phyloP scores from a whole-genome alignment of 2,113 vertebrate species.

The Bufo gargarizans region DNA sequence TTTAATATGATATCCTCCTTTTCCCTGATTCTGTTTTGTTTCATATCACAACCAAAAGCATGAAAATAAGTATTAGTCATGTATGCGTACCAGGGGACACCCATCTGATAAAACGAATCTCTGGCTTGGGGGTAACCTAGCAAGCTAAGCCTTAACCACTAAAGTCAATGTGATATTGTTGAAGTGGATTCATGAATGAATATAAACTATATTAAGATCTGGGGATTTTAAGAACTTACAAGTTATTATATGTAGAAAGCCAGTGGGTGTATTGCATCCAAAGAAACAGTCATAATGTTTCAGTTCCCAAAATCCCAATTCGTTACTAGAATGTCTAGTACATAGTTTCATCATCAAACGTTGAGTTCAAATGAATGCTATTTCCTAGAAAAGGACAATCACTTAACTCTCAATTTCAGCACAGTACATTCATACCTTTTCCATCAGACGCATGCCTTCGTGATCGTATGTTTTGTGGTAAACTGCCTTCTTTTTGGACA shows the following conservation, averaged over 20 bases:
- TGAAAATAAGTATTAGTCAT: too few species aligned
- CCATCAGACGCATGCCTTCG: neutral
- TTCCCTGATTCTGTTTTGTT: too few species aligned
- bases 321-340: neutral
- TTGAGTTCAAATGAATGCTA: neutral
- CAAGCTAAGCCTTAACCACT: too few species aligned
- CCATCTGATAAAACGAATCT: too few species aligned
- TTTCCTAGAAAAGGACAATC: neutral
- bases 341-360: neutral
- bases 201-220: too few species aligned
- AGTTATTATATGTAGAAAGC: neutral
- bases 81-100: too few species aligned
- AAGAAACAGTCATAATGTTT: neutral
- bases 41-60: too few species aligned
- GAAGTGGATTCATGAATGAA: too few species aligned
- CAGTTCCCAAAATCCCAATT: neutral
- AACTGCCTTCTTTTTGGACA: neutral
- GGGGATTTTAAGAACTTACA: too few species aligned
- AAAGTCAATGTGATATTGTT: too few species aligned
- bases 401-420: neutral
- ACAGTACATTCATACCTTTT: constrained; percentile 21
- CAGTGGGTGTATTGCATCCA: neutral
- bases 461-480: constrained; percentile 9
- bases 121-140: too few species aligned
- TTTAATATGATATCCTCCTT: too few species aligned